Base-by-base conservation (phyloP, 53 echinoderm and acorn worm species). In the Pentamera pediparva region DNA sequence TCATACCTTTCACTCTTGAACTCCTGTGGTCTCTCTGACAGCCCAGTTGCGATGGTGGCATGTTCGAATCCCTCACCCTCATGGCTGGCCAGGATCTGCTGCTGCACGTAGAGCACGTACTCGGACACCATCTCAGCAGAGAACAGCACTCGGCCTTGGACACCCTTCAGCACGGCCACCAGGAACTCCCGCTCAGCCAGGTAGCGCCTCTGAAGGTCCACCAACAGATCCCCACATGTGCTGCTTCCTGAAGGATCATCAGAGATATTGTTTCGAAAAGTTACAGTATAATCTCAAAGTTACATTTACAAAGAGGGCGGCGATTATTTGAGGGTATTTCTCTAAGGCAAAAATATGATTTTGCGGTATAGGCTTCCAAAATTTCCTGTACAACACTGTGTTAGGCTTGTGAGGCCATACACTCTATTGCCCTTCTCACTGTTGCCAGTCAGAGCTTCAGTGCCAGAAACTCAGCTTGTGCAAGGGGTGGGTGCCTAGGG, bases 111-210 rank as follows among this genome's bases (percentile, higher is more conserved):
- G 32, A 83, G 83, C 30, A 83, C 78, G 53, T 92, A 96, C 75
- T 91, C 88, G 11, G 98, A 92, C 29, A 96, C 82, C 98, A 96
- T 96, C 82, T 96, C 98, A 19, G 83, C 89, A 1, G 90, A 87
- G 52, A 87, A 88, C 55, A 96, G 59, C 32, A 91, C 88, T 33
- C 83, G 76, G 11, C 82, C 84, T 31, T 88, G 81, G 24, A 82
- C 80, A 40, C 86, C 91, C 70, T 90, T 91, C 30, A 91, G 81
- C 18, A 82, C 74, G 6, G 91, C 82, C 33, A 91, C 84, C 9
- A 91, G 86, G 37, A 87, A 90, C 64, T 96, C 98, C 8, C 83
- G 78, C 81, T 91, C 98, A 15, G 80, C 57, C 31, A 75, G 40
- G 75, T 91, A 84, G 2, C 98, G 65, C 58, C 86, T 88, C 77